Evolutionary conservation across 1,140 invertebrate species (phyloP), one percentile per base, ranked within the genome.

Genomic region (Drosophila sp.): DNA sequence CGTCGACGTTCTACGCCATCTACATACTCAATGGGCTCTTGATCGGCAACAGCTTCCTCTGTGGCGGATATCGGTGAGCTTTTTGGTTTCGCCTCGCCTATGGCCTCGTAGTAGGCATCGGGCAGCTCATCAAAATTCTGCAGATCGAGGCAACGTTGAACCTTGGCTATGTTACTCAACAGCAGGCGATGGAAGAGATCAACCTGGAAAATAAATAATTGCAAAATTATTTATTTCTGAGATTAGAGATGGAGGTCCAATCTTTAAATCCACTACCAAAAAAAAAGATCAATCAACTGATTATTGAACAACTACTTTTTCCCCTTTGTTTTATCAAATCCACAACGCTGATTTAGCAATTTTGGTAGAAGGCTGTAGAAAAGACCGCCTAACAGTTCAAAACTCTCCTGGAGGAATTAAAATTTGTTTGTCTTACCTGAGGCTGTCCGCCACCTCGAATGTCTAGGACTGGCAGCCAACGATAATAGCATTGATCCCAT

Each of bases 401-500:
- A 17, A 17, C 17, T 17, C 17, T 17, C 17, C 17, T 17, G 17
- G 0, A 17, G 17, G 17, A 38, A 11, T 38, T 38, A 25, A 11
- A 30, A 0, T 6, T 11, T 11, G 25, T 1, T 30, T 29, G 3
- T 56, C 54, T 32, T 10, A 95, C 92, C 68, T 96, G 95, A 32
- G 95, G 95, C 66, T 92, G 93, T 0, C 97, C 97, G 50, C 97
- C 96, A 66, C 95, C 95, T 3, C 94, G 93, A 55, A 98, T 96
- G 91, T 98, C 96, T 0, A 97, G 93, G 8, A 96, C 94, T 4
- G 95, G 95, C 84, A 98, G 94, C 96, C 97, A 98, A 1, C 97
- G 95, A 76, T 97, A 95, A 92, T 98, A 98, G 92, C 97, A 98
- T 85, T 97, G 96, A 55, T 94, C 93, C 97, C 97, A 98, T n/a